Conservation (phyloP, 2,888 invertebrate genomes). For the Drosophila atripex region DNA sequence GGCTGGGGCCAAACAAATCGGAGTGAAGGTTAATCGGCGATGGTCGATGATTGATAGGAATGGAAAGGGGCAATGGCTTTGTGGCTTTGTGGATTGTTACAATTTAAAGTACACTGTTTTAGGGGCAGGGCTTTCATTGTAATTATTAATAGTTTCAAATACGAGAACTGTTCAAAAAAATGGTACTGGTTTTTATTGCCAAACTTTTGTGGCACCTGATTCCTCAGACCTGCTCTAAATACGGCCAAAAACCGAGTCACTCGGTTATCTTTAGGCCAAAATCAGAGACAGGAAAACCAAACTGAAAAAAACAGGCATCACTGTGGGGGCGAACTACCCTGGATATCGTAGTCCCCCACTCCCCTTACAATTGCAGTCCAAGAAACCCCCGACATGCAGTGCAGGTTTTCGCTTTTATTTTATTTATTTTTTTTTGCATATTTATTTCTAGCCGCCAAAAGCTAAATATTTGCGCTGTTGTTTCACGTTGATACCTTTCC, state of each 20-base stretch:
- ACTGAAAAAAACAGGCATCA: conserved; percentile 34
- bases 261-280: conserved; percentile 57
- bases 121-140: background rate
- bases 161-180: too few relatives aligned
- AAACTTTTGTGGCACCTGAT: background rate
- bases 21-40: conserved; percentile 41
- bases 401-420: conserved; percentile 37
- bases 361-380: too few relatives aligned
- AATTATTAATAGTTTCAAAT: too few relatives aligned
- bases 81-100: background rate
- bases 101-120: background rate
- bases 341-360: conserved; percentile 2
- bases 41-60: conserved; percentile 36
- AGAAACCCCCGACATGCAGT: too few relatives aligned
- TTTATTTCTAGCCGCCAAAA: conserved; percentile 62
- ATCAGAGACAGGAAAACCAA: conserved; percentile 39
- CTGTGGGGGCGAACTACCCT: conserved; percentile 48
- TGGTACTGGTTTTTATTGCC: too few relatives aligned
- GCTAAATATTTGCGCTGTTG: conserved; percentile 61
- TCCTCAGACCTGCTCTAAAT: conserved; percentile 8
- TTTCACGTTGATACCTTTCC: conserved; percentile 45
- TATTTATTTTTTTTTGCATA: conserved; percentile 63
- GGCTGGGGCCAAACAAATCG: conserved; percentile 21
- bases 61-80: conserved; percentile 26
- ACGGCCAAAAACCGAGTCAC: conserved; percentile 55